Evolutionary conservation across 1,140 invertebrate genomes (phyloP), one percentile per base, ranked within the genome.

Genomic region (Drosophila ogumai): DNA sequence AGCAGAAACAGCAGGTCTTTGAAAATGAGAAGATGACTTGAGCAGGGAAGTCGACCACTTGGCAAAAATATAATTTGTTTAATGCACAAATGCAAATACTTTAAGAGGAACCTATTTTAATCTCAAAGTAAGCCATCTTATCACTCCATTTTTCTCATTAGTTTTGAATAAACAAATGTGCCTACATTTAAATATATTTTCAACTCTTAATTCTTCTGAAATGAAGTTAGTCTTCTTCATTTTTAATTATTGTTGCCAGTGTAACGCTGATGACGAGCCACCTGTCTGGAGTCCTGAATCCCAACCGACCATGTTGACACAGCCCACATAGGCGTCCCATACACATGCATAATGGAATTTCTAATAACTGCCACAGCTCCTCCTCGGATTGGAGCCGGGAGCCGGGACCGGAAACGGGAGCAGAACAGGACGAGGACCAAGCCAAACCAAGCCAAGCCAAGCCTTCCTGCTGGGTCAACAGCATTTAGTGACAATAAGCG

Each of bases 301-400:
- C 66, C 44, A 47, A 49, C 50, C 47, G 55, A 41, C 61, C 58
- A 59, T 88, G 85, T 90, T 90, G 81, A 90, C 85, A 84, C 36
- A 79, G 63, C 58, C 50, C 80, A 76, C 49, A 75, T 54, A 52
- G 50, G 75, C 73, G 44, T 60, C 77, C 71, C 82, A 73, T 78
- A 80, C 63, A 71, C 80, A 81, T 66, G 60, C 80, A 85, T 90
- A 90, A 90, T 90, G 81, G 85, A 90, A 90, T 90, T 90, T 90
- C 81, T 90, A 90, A 90, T 90, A 90, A 85, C 65, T 66, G 71
- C 61, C 66, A 65, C 54, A 74, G 54, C 57, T 72, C 28, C 41
- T 22, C 19, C 49, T 36, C 17, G 17, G 40, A 43, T 60, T 25
- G 38, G 19, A 46, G n/a, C 15, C 44, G 44, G 19, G 15, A 61